Evolutionary conservation across 1,140 invertebrate species (phyloP).

Genomic region (Penaeus vannamei): DNA sequence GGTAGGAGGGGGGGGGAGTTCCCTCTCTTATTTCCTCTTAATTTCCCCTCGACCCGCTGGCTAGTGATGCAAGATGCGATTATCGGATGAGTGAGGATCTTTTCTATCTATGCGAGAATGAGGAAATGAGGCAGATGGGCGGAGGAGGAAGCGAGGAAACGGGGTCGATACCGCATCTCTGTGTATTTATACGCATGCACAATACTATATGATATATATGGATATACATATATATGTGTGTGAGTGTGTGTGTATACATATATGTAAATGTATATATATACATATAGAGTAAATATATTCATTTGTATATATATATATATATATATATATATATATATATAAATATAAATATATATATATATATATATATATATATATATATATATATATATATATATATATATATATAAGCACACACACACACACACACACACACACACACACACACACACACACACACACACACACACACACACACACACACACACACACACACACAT

Average conservation of each 20-base stretch:
- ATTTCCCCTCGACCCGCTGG: too few relatives aligned
- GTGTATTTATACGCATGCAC: too few relatives aligned
- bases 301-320: not conserved
- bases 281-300: not conserved
- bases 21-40: too few relatives aligned
- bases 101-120: too few relatives aligned
- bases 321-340: constrained; percentile 5
- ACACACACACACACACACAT: not conserved
- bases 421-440: not conserved
- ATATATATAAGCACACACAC: not conserved
- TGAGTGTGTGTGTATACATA: not conserved
- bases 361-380: not conserved
- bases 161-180: too few relatives aligned
- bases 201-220: too few relatives aligned
- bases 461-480: not conserved
- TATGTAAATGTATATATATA: constrained; percentile 1
- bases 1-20: too few relatives aligned
- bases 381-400: not conserved
- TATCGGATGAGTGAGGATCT: too few relatives aligned
- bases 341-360: not conserved
- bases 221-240: not conserved
- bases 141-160: too few relatives aligned
- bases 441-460: not conserved
- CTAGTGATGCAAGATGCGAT: too few relatives aligned
- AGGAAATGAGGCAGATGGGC: too few relatives aligned